These are phyloP conservation scores for Chaitophorus viminalis DNA, from an alignment of 2,888 invertebrate species.

Conservation along the genomic window DNA sequence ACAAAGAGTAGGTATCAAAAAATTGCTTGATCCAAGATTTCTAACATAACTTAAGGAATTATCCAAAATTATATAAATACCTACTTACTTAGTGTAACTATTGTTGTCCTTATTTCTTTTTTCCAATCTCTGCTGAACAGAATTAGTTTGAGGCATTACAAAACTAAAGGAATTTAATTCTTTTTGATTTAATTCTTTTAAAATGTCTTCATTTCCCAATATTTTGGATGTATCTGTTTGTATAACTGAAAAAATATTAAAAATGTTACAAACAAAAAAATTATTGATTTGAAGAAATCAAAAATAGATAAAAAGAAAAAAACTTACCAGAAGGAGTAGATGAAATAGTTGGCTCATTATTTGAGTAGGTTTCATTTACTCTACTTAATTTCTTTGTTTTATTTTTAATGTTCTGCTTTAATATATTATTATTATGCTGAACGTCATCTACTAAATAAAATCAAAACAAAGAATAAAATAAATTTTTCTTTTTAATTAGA, in stretches of 20 bases:
- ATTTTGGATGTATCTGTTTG: neutral
- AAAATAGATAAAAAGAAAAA: neutral
- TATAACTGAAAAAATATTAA: too few relatives aligned
- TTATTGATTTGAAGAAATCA: too few relatives aligned
- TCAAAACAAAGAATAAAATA: neutral
- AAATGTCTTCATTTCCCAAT: neutral
- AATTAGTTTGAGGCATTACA: neutral
- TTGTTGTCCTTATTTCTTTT: conserved; percentile 2
- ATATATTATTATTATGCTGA: neutral
- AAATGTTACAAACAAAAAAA: neutral
- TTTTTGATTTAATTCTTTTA: neutral
- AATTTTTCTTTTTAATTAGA: neutral
- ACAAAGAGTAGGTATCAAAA: too few relatives aligned
- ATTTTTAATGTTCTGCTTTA: neutral
- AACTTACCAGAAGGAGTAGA: neutral
- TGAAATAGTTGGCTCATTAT: neutral
- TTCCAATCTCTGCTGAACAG: conserved; percentile 29
- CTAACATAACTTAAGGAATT: too few relatives aligned
- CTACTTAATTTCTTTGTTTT: conserved; percentile 33
- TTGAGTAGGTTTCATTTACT: neutral
- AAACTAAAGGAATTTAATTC: conserved; percentile 52
- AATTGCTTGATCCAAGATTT: neutral
- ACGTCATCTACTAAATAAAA: neutral
- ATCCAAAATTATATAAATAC: neutral
- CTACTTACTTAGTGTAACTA: neutral